phyloP scores from a whole-genome alignment of 2,113 vertebrate genomes.

The Macquaria australasica region DNA sequence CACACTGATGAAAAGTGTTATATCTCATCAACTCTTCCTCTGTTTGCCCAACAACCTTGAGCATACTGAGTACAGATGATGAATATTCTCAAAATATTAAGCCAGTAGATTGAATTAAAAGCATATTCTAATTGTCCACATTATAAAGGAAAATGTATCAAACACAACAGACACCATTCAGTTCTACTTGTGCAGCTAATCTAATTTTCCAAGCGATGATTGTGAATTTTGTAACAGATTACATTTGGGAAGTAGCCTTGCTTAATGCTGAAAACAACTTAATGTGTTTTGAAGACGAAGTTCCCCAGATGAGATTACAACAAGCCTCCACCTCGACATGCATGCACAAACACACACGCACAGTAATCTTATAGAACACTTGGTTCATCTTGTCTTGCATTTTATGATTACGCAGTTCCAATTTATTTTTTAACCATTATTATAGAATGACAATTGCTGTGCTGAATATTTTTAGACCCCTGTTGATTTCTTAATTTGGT shows the following conservation, averaged over 20 bases:
- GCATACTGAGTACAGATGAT: background rate
- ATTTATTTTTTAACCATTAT: constrained; percentile 16
- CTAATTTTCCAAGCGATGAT: background rate
- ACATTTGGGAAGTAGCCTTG: constrained; percentile 1
- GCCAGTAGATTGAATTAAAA: background rate
- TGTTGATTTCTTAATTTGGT: constrained; percentile 51
- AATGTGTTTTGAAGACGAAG: background rate
- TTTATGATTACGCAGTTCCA: constrained; percentile 10
- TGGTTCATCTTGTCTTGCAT: constrained; percentile 5
- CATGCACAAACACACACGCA: background rate
- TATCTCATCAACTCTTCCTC: background rate
- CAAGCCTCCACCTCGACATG: background rate
- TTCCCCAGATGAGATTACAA: background rate
- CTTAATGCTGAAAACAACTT: constrained; percentile 10
- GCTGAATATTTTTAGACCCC: constrained; percentile 45
- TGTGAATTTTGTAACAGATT: background rate
- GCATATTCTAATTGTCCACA: background rate
- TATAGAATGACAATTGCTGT: constrained; percentile 26
- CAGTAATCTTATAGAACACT: background rate
- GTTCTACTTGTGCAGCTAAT: background rate
- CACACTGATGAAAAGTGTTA: background rate
- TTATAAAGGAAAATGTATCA: background rate
- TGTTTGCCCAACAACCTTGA: too few species aligned
- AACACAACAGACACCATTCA: background rate
- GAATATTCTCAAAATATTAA: background rate